Percentiles rank a stretch among this genome's conserved stretches.
Conservation (phyloP, 1,140 invertebrate species). For the Anoplolepis gracilipes region DNA sequence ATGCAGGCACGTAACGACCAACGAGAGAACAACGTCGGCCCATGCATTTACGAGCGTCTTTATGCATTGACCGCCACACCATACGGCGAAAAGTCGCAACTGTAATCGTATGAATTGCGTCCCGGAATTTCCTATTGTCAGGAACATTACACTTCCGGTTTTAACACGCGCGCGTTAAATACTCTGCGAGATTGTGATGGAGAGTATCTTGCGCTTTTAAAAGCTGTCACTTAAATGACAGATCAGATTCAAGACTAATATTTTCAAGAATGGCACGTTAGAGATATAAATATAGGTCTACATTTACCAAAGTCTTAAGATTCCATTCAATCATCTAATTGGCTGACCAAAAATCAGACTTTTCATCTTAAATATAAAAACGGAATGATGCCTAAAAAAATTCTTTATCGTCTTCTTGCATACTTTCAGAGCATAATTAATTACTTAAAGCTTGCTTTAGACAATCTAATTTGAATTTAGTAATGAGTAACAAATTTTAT, state of each 20-base stretch:
- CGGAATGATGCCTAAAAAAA: too few species aligned
- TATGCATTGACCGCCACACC: conserved; percentile 13
- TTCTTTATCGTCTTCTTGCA: not conserved
- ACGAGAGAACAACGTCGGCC: conserved; percentile 59
- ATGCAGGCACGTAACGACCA: conserved; percentile 68
- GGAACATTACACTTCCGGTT: conserved; percentile 4
- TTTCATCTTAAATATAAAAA: too few species aligned
- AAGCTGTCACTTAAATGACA: not conserved
- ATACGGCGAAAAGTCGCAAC: not conserved
- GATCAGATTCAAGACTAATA: not conserved
- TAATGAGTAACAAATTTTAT: too few species aligned
- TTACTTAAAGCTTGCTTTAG: too few species aligned
- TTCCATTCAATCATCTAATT: too few species aligned
- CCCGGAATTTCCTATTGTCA: conserved; percentile 7
- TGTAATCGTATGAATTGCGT: conserved; percentile 22
- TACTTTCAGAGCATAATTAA: not conserved
- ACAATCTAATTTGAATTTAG: too few species aligned
- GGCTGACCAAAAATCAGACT: too few species aligned
- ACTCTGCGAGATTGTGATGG: not conserved
- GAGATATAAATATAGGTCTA: too few species aligned
- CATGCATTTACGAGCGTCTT: conserved; percentile 58
- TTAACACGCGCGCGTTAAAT: not conserved
- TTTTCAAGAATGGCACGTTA: not conserved
- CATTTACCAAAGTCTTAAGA: too few species aligned
- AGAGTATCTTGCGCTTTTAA: not conserved